phyloP scores from a whole-genome alignment of 2,888 invertebrate species.

The Synergus japonicus region DNA sequence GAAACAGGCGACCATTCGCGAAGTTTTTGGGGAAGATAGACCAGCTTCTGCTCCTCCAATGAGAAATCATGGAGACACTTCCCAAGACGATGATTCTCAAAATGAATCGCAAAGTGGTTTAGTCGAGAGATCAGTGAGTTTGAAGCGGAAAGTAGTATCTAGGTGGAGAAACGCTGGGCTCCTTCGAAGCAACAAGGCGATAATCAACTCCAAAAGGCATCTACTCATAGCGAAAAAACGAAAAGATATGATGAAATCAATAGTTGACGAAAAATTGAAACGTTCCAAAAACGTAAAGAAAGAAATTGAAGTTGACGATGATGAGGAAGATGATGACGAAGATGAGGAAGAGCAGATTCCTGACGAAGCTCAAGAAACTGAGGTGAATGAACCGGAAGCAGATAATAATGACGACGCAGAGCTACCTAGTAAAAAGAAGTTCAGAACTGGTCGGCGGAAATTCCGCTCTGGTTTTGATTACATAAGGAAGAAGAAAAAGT shows the following conservation, averaged over 20 bases:
- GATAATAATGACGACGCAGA: conserved; percentile 62
- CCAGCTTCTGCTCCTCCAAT: conserved; percentile 90
- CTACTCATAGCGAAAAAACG: conserved; percentile 68
- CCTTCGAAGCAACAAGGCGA: conserved; percentile 73
- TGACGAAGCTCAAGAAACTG: conserved; percentile 76
- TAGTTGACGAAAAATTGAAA: conserved; percentile 68
- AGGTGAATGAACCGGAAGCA: conserved; percentile 72
- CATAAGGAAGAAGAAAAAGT: conserved; percentile 90
- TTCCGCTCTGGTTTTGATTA: conserved; percentile 93
- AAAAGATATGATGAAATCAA: conserved; percentile 69
- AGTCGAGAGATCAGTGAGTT: conserved; percentile 55
- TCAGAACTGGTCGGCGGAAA: conserved; percentile 85
- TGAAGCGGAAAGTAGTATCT: conserved; percentile 71
- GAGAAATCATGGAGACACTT: conserved; percentile 79
- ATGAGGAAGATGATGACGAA: conserved; percentile 73
- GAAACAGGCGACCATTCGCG: conserved; percentile 87
- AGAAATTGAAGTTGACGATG: conserved; percentile 66
- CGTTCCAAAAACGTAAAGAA: conserved; percentile 66
- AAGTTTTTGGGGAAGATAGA: conserved; percentile 89
- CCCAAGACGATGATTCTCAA: conserved; percentile 73
- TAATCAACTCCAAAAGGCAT: conserved; percentile 73
- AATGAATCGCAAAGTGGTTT: conserved; percentile 64
- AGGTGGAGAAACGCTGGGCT: conserved; percentile 73
- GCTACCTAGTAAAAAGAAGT: conserved; percentile 79
- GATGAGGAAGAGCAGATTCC: conserved; percentile 73